These are phyloP conservation scores for Tyrannus savana DNA, from an alignment of 2,113 vertebrate genomes.

Conservation along the genomic window DNA sequence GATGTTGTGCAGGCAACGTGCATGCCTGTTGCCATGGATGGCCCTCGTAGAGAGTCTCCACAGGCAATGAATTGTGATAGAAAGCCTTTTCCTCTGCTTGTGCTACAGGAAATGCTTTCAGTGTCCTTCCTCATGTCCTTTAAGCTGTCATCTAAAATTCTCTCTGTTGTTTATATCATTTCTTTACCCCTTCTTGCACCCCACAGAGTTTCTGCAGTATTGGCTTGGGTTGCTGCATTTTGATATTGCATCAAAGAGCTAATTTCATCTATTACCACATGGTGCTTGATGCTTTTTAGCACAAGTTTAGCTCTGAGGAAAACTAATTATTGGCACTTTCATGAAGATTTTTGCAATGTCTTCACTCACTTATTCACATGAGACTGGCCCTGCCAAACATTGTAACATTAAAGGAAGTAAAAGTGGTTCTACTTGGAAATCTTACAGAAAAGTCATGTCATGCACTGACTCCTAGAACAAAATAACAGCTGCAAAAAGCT, in stretches of 20 bases:
- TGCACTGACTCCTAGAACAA: neutral
- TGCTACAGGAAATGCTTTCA: neutral
- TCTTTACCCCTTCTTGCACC: neutral
- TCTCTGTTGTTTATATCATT: neutral
- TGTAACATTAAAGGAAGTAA: neutral
- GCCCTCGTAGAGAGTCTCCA: neutral
- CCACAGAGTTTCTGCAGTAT: neutral
- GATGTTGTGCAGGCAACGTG: rapidly evolving
- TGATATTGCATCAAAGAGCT: neutral
- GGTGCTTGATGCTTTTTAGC: neutral
- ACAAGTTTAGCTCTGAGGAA: neutral
- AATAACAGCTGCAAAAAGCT: slow-evolving; percentile 48
- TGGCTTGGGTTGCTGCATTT: neutral
- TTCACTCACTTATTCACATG: neutral
- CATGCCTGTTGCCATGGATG: neutral
- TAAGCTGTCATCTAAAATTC: neutral
- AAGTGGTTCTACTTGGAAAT: neutral
- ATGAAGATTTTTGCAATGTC: neutral
- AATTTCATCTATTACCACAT: neutral
- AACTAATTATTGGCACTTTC: neutral
- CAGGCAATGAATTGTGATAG: neutral
- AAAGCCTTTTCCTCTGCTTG: neutral
- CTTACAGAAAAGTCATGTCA: slow-evolving; percentile 7
- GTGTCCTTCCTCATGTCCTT: neutral
- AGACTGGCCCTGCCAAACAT: neutral